Conservation (phyloP, 2,888 invertebrate genomes). For the Dryomyza anilis region DNA sequence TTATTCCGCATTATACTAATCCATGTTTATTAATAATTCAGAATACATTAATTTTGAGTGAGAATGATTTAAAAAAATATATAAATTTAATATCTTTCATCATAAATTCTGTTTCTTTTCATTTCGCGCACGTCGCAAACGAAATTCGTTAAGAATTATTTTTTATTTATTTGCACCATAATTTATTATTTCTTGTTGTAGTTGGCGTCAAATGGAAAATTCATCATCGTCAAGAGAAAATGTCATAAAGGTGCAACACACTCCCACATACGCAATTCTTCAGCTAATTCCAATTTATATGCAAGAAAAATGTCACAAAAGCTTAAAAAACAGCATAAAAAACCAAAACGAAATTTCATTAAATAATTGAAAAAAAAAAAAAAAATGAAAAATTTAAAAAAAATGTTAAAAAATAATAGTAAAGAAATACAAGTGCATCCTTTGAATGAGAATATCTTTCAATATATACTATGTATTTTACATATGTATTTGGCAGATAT, state of each 20-base stretch:
- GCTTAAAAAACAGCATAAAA: constrained; percentile 22
- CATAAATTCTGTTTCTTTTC: constrained; percentile 31
- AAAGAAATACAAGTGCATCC: constrained; percentile 32
- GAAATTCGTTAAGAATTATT: constrained; percentile 42
- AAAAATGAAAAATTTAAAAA: constrained; percentile 35
- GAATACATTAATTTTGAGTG: too few relatives aligned
- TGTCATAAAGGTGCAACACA: constrained; percentile 57
- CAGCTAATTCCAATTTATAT: constrained; percentile 61
- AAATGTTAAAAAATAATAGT: constrained; percentile 57
- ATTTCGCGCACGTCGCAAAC: constrained; percentile 6
- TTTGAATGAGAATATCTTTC: too few relatives aligned
- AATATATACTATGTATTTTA: neutral
- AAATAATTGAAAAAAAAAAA: constrained; percentile 49
- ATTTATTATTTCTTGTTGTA: constrained; percentile 46
- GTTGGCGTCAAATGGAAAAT: constrained; percentile 48
- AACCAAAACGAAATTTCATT: constrained; percentile 53
- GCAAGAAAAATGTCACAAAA: constrained; percentile 46
- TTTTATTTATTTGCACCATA: constrained; percentile 42
- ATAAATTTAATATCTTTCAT: constrained; percentile 22
- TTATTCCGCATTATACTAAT: too few relatives aligned
- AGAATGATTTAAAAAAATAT: constrained; percentile 1
- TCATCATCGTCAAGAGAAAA: constrained; percentile 53
- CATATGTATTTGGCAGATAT: neutral
- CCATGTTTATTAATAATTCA: too few relatives aligned
- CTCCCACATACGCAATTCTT: constrained; percentile 18